A percentile compares a stretch with the other conserved stretches of the same genome.
Conservation (phyloP, 2,797 vertebrate genomes). For the Clarias laeviceps region DNA sequence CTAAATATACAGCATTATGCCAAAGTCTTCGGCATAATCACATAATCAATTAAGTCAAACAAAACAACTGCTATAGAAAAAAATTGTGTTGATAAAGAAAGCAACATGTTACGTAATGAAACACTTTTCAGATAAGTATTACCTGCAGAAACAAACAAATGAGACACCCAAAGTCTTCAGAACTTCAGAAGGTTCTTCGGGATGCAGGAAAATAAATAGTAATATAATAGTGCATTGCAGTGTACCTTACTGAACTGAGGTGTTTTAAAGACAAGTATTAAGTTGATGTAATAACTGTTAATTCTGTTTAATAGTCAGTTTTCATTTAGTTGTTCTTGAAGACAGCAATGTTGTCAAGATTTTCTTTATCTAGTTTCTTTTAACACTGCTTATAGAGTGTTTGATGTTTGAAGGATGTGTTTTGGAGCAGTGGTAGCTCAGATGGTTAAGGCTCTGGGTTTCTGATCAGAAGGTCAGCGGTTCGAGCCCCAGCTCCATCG, state of each 20-base stretch:
- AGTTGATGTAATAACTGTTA: not conserved
- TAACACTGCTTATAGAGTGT: not conserved
- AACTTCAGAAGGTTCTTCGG: not conserved
- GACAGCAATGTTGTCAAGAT: no score
- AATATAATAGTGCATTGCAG: not conserved
- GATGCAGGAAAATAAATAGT: not conserved
- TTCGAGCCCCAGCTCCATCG: no score
- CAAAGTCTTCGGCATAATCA: not conserved
- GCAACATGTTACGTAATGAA: not conserved
- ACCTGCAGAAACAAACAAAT: not conserved
- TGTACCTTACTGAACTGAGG: not conserved
- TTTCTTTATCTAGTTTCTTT: not conserved
- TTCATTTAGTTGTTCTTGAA: not conserved
- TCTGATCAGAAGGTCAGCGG: no score
- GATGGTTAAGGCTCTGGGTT: no score
- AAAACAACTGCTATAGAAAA: not conserved
- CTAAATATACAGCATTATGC: not conserved
- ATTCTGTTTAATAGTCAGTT: not conserved
- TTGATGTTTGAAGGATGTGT: no score
- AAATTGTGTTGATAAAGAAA: not conserved
- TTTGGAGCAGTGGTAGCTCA: no score
- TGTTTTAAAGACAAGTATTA: not conserved
- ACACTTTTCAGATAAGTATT: not conserved
- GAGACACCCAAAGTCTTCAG: not conserved
- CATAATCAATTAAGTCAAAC: not conserved